These are phyloP conservation scores for Poeciliopsis presidionis DNA, from an alignment of 2,797 vertebrate species.

Conservation along the genomic window DNA sequence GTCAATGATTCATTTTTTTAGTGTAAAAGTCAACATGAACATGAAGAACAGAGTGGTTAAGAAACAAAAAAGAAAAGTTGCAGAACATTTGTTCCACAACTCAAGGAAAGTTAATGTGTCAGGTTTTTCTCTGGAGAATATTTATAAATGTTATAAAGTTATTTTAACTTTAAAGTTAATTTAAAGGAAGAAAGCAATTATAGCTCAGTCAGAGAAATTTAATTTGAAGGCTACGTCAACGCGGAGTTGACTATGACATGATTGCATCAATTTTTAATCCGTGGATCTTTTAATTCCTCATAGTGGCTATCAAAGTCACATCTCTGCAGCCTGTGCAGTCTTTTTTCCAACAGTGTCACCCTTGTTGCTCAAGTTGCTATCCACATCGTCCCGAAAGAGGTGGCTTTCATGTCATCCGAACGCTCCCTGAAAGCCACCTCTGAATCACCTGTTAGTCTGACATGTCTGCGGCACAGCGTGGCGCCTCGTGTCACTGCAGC, in stretches of 20 bases:
- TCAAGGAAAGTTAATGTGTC: not conserved
- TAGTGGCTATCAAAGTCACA: constrained; percentile 28
- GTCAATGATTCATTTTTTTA: too few relatives aligned
- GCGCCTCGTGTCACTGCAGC: constrained; percentile 35
- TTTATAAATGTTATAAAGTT: not conserved
- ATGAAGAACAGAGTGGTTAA: not conserved
- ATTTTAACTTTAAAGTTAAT: not conserved
- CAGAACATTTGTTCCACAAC: not conserved
- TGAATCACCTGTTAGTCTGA: constrained; percentile 72
- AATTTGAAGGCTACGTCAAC: not conserved
- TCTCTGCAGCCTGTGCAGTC: constrained; percentile 37
- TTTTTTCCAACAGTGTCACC: constrained; percentile 42
- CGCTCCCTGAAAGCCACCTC: constrained; percentile 50
- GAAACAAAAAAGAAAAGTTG: not conserved
- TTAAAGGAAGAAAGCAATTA: not conserved
- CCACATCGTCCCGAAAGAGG: constrained; percentile 10
- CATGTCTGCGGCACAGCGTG: constrained; percentile 58
- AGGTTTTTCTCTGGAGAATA: not conserved
- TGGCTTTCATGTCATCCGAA: constrained; percentile 27
- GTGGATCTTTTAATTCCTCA: constrained; percentile 5
- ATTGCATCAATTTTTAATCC: not conserved
- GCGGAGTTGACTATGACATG: not conserved
- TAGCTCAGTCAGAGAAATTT: not conserved
- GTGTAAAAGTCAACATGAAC: not conserved
- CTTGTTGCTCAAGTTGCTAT: constrained; percentile 37